These are phyloP conservation scores for Gymnoscopelus braueri DNA, from an alignment of 2,797 vertebrate species.

Conservation along the genomic window DNA sequence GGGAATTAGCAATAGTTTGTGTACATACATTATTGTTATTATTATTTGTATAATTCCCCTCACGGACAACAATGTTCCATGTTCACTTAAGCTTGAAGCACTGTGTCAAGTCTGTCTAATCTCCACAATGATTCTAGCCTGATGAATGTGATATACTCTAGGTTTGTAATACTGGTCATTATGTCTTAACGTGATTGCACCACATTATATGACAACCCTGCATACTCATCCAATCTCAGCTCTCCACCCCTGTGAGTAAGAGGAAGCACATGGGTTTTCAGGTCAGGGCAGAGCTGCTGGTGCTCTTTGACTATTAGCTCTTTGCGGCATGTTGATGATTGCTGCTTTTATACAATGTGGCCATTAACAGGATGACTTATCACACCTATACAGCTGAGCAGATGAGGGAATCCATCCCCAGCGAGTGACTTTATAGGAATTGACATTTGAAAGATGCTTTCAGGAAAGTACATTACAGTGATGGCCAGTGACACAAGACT, in stretches of 20 bases:
- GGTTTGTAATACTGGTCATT: background rate
- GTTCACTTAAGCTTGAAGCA: background rate
- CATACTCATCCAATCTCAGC: background rate
- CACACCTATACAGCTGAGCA: constrained; percentile 12
- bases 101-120: background rate
- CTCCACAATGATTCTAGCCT: too few relatives aligned
- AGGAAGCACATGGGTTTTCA: background rate
- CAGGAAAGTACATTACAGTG: constrained; percentile 19
- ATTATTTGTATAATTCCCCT: background rate
- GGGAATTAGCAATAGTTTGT: constrained; percentile 15
- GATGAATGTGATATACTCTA: background rate
- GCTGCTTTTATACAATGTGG: constrained; percentile 31
- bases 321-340: constrained; percentile 29
- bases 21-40: background rate
- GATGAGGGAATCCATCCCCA: constrained; percentile 19
- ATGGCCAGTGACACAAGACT: constrained; percentile 28
- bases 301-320: constrained; percentile 11
- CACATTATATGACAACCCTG: background rate
- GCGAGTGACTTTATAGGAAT: constrained; percentile 33
- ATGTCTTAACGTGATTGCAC: background rate
- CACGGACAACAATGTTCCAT: background rate
- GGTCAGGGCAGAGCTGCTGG: constrained; percentile 8
- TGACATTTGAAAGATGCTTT: constrained; percentile 35
- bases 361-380: constrained; percentile 36
- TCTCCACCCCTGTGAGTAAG: background rate